phyloP scores from a whole-genome alignment of 2,797 vertebrate genomes.

The Anguilla anguilla region DNA sequence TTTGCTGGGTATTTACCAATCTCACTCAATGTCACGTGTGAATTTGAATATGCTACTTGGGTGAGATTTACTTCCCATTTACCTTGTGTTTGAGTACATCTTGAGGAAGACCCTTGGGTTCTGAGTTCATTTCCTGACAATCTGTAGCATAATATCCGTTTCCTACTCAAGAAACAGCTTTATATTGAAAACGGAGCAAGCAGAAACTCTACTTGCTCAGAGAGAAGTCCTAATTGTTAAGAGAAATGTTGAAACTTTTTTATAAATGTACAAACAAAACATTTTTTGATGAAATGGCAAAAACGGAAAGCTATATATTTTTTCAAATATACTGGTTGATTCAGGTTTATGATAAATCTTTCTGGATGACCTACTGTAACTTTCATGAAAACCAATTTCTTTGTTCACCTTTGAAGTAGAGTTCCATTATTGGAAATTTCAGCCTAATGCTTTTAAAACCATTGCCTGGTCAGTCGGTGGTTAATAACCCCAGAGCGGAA shows the following conservation, averaged over 20 bases:
- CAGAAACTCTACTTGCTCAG: not conserved
- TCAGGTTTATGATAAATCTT: not conserved
- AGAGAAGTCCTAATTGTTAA: not conserved
- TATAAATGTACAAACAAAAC: too few species aligned
- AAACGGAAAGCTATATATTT: not conserved
- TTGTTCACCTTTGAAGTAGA: not conserved
- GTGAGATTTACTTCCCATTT: not conserved
- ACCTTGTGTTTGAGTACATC: not conserved
- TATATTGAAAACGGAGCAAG: not conserved
- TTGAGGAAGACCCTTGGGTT: not conserved
- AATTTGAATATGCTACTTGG: not conserved
- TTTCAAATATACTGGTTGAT: not conserved
- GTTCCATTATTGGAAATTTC: not conserved
- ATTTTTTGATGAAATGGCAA: not conserved
- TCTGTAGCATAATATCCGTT: not conserved
- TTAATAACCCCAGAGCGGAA: too few species aligned
- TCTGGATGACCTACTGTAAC: too few species aligned
- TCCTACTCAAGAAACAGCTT: not conserved
- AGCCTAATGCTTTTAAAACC: not conserved
- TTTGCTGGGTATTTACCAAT: not conserved
- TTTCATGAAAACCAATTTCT: not conserved
- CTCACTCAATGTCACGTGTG: not conserved
- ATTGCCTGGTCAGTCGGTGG: not conserved
- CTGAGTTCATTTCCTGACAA: not conserved
- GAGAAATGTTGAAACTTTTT: not conserved